These are phyloP conservation scores for Chelon labrosus DNA, from an alignment of 2,797 vertebrate species.

Conservation along the genomic window DNA sequence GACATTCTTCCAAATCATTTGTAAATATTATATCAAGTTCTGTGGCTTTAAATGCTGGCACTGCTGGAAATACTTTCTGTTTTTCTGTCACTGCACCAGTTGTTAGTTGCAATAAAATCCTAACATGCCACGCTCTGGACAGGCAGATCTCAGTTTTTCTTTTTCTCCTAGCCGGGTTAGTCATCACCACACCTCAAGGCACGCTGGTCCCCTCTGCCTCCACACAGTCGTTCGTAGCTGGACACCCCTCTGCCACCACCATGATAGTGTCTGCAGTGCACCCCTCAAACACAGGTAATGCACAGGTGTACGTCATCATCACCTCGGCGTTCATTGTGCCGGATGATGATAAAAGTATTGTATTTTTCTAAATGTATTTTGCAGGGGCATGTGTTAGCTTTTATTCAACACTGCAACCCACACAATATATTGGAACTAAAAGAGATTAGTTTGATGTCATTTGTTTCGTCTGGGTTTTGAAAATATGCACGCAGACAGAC, in stretches of 20 bases:
- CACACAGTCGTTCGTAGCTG: conserved; percentile 90
- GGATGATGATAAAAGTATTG: neutral
- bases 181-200: conserved; percentile 96
- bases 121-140: neutral
- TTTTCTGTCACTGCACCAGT: neutral
- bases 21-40: no score
- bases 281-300: conserved; percentile 89
- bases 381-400: neutral
- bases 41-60: neutral
- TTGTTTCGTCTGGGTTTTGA: conserved; percentile 6
- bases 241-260: conserved; percentile 83
- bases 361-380: neutral
- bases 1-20: no score
- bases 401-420: neutral
- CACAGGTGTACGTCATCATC: neutral
- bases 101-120: neutral
- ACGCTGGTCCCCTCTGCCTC: conserved; percentile 92
- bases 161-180: conserved; percentile 89
- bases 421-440: neutral
- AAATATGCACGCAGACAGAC: neutral
- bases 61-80: neutral
- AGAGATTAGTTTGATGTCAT: neutral
- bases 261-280: conserved; percentile 97
- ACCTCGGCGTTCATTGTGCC: neutral
- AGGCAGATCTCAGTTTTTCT: conserved; percentile 63